phyloP scores from a whole-genome alignment of 2,888 invertebrate species.

The Heliconius ismenius region DNA sequence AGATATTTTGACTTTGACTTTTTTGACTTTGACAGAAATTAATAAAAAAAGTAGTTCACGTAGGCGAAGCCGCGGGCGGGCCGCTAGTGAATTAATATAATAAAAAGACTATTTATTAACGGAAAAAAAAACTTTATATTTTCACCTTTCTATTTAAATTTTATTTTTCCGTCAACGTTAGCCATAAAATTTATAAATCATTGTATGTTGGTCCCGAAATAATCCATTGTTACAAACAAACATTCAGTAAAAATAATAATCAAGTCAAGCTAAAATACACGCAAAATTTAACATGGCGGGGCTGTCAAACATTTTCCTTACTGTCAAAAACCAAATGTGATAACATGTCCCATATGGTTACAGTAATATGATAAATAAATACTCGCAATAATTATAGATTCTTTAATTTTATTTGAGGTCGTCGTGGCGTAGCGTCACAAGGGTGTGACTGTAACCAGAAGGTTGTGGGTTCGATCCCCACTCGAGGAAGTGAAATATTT shows the following conservation, averaged over 20 bases:
- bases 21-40: too few species aligned
- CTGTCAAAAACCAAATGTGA: conserved; percentile 48
- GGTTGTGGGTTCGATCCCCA: too few species aligned
- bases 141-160: background rate
- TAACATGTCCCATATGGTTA: conserved; percentile 53
- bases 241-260: conserved; percentile 20
- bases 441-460: too few species aligned
- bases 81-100: too few species aligned
- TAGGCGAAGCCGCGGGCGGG: too few species aligned
- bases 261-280: conserved; percentile 35
- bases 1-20: too few species aligned
- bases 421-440: too few species aligned
- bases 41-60: too few species aligned
- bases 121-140: background rate
- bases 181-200: background rate
- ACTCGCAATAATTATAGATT: conserved; percentile 57
- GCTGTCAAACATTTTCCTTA: conserved; percentile 44
- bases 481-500: too few species aligned
- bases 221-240: conserved; percentile 14
- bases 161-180: background rate
- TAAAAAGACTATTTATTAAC: too few species aligned
- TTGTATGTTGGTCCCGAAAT: background rate
- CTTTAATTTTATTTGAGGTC: conserved; percentile 17
- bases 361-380: conserved; percentile 70
- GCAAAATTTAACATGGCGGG: conserved; percentile 44